phyloP scores from a whole-genome alignment of 2,888 invertebrate species.

The Callyntrura sp. region DNA sequence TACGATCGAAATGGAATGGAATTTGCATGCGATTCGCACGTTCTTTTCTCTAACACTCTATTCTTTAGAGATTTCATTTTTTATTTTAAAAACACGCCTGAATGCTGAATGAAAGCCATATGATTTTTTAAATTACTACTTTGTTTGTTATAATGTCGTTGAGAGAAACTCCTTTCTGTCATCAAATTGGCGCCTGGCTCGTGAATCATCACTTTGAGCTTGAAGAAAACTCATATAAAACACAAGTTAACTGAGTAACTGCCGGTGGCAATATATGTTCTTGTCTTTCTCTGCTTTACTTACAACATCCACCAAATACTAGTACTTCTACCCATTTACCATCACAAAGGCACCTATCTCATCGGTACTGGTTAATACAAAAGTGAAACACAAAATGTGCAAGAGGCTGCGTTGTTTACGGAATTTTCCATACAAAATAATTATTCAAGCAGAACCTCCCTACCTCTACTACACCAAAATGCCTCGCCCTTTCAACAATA shows the following conservation, averaged over 20 bases:
- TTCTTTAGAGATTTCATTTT: conserved; percentile 35
- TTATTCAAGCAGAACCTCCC: not conserved
- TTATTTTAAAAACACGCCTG: conserved; percentile 20
- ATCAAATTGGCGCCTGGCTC: conserved; percentile 46
- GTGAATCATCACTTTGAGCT: conserved; percentile 28
- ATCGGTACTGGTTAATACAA: no score
- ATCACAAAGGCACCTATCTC: no score
- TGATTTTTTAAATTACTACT: conserved; percentile 19
- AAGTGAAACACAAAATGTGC: no score
- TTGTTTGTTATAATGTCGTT: conserved; percentile 37
- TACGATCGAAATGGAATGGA: conserved; percentile 55
- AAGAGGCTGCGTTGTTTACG: not conserved
- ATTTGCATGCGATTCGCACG: conserved; percentile 75
- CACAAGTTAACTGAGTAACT: not conserved
- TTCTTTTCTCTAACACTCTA: conserved; percentile 20
- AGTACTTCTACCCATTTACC: no score
- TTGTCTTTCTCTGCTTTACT: not conserved
- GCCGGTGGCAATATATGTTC: conserved; percentile 21
- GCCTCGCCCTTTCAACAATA: not conserved
- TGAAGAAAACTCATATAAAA: conserved; percentile 17
- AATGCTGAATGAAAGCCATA: conserved; percentile 5
- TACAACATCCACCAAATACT: not conserved
- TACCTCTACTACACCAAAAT: not conserved
- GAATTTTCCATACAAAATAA: not conserved
- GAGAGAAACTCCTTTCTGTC: conserved; percentile 55